Conservation (phyloP, 2,888 invertebrate species). For the Cephalotes varians region DNA sequence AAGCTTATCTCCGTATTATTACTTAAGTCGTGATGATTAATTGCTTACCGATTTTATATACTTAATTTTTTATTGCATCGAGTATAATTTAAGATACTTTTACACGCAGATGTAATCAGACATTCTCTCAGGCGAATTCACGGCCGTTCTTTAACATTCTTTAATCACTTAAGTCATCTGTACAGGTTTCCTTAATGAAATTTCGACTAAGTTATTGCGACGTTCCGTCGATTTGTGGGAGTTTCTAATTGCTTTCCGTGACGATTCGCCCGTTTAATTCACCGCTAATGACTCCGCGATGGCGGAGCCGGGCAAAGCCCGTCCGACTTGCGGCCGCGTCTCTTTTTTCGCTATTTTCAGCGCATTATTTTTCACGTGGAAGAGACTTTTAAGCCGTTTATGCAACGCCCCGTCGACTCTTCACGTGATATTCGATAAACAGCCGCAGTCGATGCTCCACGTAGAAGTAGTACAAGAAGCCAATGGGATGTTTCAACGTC, state of each 20-base stretch:
- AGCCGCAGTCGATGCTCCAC: slow-evolving; percentile 14
- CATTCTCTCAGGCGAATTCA: neutral
- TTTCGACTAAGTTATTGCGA: slow-evolving; percentile 25
- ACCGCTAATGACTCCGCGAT: slow-evolving; percentile 31
- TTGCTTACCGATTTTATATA: neutral
- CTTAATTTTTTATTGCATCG: neutral
- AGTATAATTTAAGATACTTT: neutral
- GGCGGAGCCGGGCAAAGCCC: neutral
- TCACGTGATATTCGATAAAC: slow-evolving; percentile 43
- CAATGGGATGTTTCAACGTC: slow-evolving; percentile 22
- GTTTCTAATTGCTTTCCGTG: slow-evolving; percentile 27
- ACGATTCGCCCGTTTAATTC: slow-evolving; percentile 38
- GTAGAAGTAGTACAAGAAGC: slow-evolving; percentile 36
- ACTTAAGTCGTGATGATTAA: neutral
- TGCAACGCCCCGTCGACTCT: slow-evolving; percentile 54
- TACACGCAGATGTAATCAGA: neutral
- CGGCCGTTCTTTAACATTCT: neutral
- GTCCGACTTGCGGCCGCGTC: slow-evolving; percentile 36
- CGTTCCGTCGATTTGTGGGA: slow-evolving; percentile 14
- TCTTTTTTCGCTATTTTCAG: slow-evolving; percentile 53
- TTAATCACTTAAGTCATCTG: neutral
- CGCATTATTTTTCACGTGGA: slow-evolving; percentile 60
- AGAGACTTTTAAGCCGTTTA: slow-evolving; percentile 55
- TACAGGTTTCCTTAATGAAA: neutral
- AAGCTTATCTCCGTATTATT: neutral